Base-by-base conservation (phyloP, 2,888 invertebrate genomes). In the Linnaemya vulpina region DNA sequence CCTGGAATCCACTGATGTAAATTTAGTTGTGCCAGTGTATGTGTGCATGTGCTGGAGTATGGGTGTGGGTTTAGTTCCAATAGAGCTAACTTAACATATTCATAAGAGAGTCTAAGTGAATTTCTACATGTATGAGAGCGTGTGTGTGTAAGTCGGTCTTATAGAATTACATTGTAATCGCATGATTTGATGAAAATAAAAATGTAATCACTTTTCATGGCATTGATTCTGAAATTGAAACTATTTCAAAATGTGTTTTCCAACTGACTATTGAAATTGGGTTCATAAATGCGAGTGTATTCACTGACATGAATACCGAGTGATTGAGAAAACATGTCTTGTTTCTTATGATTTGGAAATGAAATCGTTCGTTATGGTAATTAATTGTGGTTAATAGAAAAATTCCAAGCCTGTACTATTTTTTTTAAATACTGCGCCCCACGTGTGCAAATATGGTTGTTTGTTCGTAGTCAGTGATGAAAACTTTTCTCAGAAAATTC, bases 161-260 rank as follows among this genome's bases (percentile, higher is more conserved):
- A 78, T 40, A 46, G 83, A 78, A 65, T 65, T 79, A 71, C 25
- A 58, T 70, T 62, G 65, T 77, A 77, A 83, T 77, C 83, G 35
- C 13, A 22, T 35, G 63, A 22, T 62, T 73, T 70, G 58, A 49
- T 51, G 58, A 58, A 63, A 77, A 74, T 63, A 70, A 49, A 78
- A 77, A 67, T 49, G 60, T 53, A 83, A 78, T 46, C 53, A 62
- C 55, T 74, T 83, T 73, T 68, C 30, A 43, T 49, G 53, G 51
- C 73, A 63, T 70, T 77, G 74, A 68, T 58, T 71, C 63, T 80
- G n/a, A 51, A 73, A 53, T 30, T 58, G n/a, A 58, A 62, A 62
- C 22, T 49, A 53, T 58, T 71, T 20, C 40, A 65, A 65, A 9
- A 70, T 43, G 11, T 5, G 11, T 38, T 38, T 38, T 38, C 11